Base-by-base conservation (phyloP, 2,888 invertebrate genomes). In the Lepetodrilus schrolli region DNA sequence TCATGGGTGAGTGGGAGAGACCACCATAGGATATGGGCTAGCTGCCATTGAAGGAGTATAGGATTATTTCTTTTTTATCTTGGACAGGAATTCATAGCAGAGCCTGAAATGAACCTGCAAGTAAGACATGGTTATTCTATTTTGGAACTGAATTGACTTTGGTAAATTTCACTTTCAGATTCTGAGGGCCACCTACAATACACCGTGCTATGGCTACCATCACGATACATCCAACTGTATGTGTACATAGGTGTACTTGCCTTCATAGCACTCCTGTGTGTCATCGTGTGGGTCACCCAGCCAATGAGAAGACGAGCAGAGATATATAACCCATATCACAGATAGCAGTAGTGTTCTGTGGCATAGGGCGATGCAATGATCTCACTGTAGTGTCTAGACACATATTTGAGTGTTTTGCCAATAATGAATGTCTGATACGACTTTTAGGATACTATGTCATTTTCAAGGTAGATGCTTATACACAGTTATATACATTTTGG, bases 121-220 rank as follows among this genome's bases (percentile, higher is more conserved):
- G n/a, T n/a, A n/a, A n/a, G n/a, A n/a, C n/a, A n/a, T n/a, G n/a
- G n/a, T n/a, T 43, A 8, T 10, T 17, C 17, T 1, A 43, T 43
- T 3, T 43, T 43, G n/a, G 2, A 43, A 17, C 4, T 43, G 13
- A 43, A 17, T 38, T 43, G n/a, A 43, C 3, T 43, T 43, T 1
- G 10, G 17, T 17, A 43, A 43, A 17, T 0, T 43, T 17, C 17
- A 5, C 47, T 85, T 83, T 17, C 83, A 90, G 90, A 80, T 70
- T 73, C 76, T 47, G 75, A 81, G 72, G 87, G 87, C 17, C 77
- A 74, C 17, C 71, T 88, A 68, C 74, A 83, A 70, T 95, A 95
- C 90, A 93, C 94, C n/a, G 93, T 95, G 38, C 92, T 95, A 73
- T 95, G 95, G 95, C 93, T 94, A 43, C 94, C 95, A 68, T 92